Base-by-base conservation (phyloP, 30 jellyfish, hydroid and myxozoan species). In the Hydractinia symbiolongicarpus region DNA sequence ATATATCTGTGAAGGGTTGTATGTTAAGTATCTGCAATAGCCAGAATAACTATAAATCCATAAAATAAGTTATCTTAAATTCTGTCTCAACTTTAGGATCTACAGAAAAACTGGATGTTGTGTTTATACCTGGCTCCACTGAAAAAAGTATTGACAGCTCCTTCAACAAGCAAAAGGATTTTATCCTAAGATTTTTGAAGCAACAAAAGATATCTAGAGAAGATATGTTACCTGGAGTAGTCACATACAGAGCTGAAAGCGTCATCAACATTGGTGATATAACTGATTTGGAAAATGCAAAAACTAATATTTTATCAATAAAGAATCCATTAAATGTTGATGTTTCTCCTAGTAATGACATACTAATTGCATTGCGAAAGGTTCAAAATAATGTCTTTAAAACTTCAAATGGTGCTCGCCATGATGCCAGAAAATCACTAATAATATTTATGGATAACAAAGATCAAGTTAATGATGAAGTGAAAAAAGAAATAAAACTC, bases 401-500 rank as follows among this genome's bases (percentile, higher is more conserved):
- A 6, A 53, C 78, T 17, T 7, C 14, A 50, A 52, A 76, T 44
- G 96, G 95, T 60, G 96, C 88, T 5, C 64, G 95, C 62, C 71
- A 71, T 11, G 88, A 78, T 19, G 94, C 66, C 9, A 78, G 84
- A 56, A 89, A 89, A 58, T 44, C 76, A 53, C 75, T 85, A 14
- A 53, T 89, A 19, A 55, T 89, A 4, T 89, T 89, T 50, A 73
- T 87, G n/a, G 77, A 87, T 50, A 54, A 55, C 61, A 79, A 81
- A 0, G 54, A 7, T 64, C 74, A 64, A 4, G 4, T 64, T 13
- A 64, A 51, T 64, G 74, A 7, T 6, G 17, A 64, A 64, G 74
- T 64, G 9, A 64, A 64, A 51, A n/a, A 44, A 64, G 40, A 51
- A 8, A 64, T 64, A 7, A 13, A 64, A 13, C 74, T n/a, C 19